Conservation (phyloP, 2,113 vertebrate genomes). For the Passer montanus region DNA sequence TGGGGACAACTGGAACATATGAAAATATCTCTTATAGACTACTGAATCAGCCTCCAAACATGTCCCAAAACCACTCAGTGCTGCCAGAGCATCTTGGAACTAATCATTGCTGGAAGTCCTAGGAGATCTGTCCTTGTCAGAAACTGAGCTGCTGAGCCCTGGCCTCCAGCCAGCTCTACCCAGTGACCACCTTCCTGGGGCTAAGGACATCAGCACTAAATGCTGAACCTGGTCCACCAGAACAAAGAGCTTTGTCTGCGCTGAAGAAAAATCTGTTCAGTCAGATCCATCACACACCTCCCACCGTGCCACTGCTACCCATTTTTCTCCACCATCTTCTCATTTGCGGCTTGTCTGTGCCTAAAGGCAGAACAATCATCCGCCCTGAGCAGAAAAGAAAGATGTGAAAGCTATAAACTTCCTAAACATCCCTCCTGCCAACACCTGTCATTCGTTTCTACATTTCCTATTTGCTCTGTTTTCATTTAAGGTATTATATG, state of each 20-base stretch:
- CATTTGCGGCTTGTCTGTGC: background rate
- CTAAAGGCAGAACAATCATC: background rate
- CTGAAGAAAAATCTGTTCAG: background rate
- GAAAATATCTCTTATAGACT: background rate
- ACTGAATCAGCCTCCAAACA: background rate
- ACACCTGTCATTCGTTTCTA: constrained; percentile 38
- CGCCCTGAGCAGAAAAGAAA: constrained; percentile 11
- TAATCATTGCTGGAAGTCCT: background rate
- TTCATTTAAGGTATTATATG: constrained; percentile 55
- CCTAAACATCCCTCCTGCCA: constrained; percentile 30
- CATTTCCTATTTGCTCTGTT: constrained; percentile 47
- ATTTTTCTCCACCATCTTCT: background rate
- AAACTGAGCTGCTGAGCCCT: background rate
- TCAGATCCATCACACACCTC: background rate
- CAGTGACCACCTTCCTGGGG: background rate
- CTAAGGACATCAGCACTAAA: background rate
- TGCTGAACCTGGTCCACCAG: background rate
- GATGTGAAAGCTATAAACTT: constrained; percentile 17
- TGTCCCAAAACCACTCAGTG: accelerated
- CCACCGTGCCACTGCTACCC: background rate
- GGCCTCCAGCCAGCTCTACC: background rate
- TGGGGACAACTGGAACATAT: background rate
- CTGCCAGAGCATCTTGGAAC: background rate
- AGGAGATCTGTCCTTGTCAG: background rate
- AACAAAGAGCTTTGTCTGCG: background rate